A percentile compares a stretch with the other conserved stretches of the same genome.
These are phyloP conservation scores for Morphnarchus princeps DNA, from an alignment of 2,113 vertebrate species.

Conservation along the genomic window DNA sequence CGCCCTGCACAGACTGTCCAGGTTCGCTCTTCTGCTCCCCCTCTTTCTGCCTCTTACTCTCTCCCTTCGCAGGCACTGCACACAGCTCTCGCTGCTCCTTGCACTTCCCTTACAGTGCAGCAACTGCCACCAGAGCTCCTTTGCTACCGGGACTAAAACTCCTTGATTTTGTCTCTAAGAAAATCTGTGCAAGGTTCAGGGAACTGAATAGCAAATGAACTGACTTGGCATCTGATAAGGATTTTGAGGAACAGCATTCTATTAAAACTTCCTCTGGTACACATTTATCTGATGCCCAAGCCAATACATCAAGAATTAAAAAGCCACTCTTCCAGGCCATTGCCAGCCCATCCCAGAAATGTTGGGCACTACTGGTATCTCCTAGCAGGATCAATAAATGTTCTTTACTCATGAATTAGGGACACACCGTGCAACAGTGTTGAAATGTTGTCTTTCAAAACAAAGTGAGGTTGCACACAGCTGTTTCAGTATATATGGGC, in stretches of 20 bases:
- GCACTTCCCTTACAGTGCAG: not conserved
- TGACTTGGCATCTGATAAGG: not conserved
- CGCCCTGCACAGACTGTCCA: not conserved
- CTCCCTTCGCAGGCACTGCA: not conserved
- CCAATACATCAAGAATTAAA: not conserved
- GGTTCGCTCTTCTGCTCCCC: not conserved
- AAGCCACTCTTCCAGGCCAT: not conserved
- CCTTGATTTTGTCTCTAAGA: not conserved
- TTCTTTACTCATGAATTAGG: not conserved
- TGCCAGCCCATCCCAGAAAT: not conserved
- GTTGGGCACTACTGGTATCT: not conserved
- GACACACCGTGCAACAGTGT: not conserved
- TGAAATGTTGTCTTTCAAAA: not conserved
- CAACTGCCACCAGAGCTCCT: not conserved
- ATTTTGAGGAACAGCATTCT: not conserved
- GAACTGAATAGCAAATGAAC: not conserved
- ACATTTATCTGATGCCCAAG: not conserved
- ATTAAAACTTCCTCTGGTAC: not conserved
- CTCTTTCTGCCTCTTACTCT: not conserved
- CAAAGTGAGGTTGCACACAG: not conserved
- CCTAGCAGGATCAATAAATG: not conserved
- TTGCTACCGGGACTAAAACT: not conserved
- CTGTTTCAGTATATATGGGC: not conserved
- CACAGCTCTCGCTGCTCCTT: not conserved
- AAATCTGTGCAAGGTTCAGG: not conserved